phyloP scores from a whole-genome alignment of 2,797 vertebrate species.

The Brachyrhaphis roseni region DNA sequence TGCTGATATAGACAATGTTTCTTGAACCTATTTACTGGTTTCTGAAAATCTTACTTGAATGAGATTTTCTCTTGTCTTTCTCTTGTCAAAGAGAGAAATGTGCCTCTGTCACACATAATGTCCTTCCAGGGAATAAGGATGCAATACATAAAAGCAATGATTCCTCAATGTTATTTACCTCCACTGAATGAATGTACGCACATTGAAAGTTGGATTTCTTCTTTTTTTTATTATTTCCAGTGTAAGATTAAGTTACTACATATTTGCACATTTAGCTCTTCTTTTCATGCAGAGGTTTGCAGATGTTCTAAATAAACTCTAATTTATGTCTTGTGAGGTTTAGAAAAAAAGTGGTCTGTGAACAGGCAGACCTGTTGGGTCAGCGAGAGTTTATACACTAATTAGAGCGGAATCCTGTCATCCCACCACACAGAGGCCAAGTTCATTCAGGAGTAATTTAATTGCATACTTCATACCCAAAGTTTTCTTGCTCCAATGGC shows the following conservation, averaged over 20 bases:
- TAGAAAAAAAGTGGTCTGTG: conserved; percentile 14
- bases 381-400: conserved; percentile 61
- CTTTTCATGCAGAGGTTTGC: not conserved
- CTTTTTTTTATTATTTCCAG: not conserved
- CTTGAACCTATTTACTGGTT: not conserved
- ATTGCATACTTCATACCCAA: conserved; percentile 74
- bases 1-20: not conserved
- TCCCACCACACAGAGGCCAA: conserved; percentile 60
- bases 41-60: not conserved
- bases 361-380: conserved; percentile 41
- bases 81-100: not conserved
- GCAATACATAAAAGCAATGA: not conserved
- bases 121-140: not conserved
- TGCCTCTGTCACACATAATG: not conserved
- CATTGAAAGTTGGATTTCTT: not conserved
- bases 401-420: conserved; percentile 73
- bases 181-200: not conserved
- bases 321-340: conserved; percentile 11
- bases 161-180: not conserved
- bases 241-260: not conserved
- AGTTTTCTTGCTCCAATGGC: conserved; percentile 65
- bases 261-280: not conserved
- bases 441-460: conserved; percentile 75
- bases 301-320: not conserved
- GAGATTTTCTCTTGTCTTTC: not conserved